Evolutionary conservation across 2,888 invertebrate species (phyloP), one percentile per base, ranked within the genome.

Genomic region (Desoria tigrina): DNA sequence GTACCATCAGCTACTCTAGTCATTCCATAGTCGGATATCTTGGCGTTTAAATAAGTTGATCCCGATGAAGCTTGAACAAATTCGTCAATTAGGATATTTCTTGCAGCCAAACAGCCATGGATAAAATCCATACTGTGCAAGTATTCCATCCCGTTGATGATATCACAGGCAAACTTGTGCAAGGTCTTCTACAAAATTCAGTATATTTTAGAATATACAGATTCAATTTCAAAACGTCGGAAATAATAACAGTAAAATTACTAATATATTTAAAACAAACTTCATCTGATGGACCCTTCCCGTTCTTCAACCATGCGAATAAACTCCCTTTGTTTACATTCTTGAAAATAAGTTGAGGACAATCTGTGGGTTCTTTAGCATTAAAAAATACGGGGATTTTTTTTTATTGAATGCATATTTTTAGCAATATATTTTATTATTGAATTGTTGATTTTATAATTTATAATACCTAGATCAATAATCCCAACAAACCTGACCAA

Each of bases 61-160:
- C 45, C 45, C 4, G 32, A 7, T 39, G 39, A 39, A 18, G 16
- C 16, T 3, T 51, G 51, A 23, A 6, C 27, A 53, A 61, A 57
- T 21, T 61, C 57, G 42, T 69, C 53, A 7, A 72, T 23, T 7
- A 72, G 23, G 6, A 72, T 51, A 26, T 72, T 72, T 32, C 72
- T 61, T 3, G 69, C 72, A n/a, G 69, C 66, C 2, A 72, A 49
- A 14, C 65, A 65, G n/a, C 69, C 67, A 51, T 72, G 72, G 55
- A 69, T 37, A 9, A 69, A 58, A 4, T 56, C 50, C 37, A 39
- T 65, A 11, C 21, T 24, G 51, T 72, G 72, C 24, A 72, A 63
- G 51, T 72, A 72, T 28, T 67, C 69, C 54, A 63, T 65, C 0
- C 63, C 69, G 16, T 63, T 50, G 9, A 63, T 39, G 14, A 72